Evolutionary conservation across 2,113 vertebrate genomes (phyloP).

Genomic region (Chascanopsetta lugubris): DNA sequence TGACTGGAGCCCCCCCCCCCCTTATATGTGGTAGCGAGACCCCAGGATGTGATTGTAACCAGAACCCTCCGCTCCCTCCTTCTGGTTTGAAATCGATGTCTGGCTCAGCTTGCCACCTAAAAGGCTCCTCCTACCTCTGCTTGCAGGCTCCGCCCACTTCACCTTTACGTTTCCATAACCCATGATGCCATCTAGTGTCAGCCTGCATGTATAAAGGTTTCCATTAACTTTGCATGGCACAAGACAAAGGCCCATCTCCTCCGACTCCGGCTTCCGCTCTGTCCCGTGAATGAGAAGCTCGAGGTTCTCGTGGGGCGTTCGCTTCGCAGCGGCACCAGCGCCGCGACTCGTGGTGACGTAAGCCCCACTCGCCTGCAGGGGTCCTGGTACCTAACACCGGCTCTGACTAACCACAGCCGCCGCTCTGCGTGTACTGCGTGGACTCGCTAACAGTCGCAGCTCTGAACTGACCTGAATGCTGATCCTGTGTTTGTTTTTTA

Average conservation of each 20-base stretch:
- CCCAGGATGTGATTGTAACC: slow-evolving; percentile 55
- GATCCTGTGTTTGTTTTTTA: slow-evolving; percentile 81
- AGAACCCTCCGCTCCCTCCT: slow-evolving; percentile 19
- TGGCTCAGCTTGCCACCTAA: slow-evolving; percentile 66
- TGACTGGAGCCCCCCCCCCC: slow-evolving; percentile 37
- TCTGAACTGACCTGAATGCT: slow-evolving; percentile 72
- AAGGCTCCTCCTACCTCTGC: slow-evolving; percentile 83
- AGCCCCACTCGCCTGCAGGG: slow-evolving; percentile 5
- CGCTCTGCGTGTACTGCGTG: slow-evolving; percentile 38
- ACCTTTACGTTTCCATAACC: slow-evolving; percentile 52
- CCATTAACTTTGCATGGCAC: slow-evolving; percentile 70
- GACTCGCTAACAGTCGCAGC: slow-evolving; percentile 38
- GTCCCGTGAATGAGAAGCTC: slow-evolving; percentile 32
- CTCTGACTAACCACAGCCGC: slow-evolving; percentile 59
- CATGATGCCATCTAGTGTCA: slow-evolving; percentile 37
- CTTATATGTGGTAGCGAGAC: slow-evolving; percentile 52
- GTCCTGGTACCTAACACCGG: slow-evolving; percentile 39
- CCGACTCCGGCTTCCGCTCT: slow-evolving; percentile 49
- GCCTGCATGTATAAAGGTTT: slow-evolving; percentile 77
- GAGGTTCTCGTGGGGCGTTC: slow-evolving; percentile 78
- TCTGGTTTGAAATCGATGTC: slow-evolving; percentile 71
- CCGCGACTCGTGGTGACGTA: background rate
- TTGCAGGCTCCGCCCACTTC: slow-evolving; percentile 74
- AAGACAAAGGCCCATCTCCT: slow-evolving; percentile 52
- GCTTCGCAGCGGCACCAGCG: slow-evolving; percentile 76